phyloP scores from a whole-genome alignment of 2,113 vertebrate species.

The Reinhardtius hippoglossoides region DNA sequence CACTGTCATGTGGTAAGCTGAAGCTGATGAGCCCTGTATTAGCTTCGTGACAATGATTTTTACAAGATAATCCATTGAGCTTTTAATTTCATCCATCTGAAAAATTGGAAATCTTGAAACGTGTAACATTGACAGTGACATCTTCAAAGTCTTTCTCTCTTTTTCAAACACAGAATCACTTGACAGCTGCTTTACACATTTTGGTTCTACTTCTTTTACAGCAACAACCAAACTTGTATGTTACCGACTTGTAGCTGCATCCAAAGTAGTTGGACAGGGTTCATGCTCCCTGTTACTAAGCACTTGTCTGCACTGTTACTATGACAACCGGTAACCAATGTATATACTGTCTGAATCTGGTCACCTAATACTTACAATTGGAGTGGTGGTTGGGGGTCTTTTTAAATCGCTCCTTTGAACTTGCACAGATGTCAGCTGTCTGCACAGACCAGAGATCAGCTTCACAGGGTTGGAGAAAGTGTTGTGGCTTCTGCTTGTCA shows the following conservation, averaged over 20 bases:
- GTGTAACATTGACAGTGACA: neutral
- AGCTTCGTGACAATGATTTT: neutral
- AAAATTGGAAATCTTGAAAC: neutral
- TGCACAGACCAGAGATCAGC: neutral
- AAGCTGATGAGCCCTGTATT: neutral
- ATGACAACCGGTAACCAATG: slow-evolving; percentile 28
- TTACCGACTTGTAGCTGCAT: neutral
- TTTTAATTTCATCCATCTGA: neutral
- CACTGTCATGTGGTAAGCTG: neutral
- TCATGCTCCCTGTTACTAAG: slow-evolving; percentile 1
- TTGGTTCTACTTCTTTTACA: neutral
- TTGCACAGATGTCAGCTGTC: slow-evolving; percentile 5
- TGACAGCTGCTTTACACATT: neutral
- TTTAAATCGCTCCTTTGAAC: neutral
- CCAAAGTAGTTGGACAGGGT: neutral
- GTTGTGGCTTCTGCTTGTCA: neutral
- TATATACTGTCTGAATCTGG: slow-evolving; percentile 11
- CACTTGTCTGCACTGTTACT: slow-evolving; percentile 26
- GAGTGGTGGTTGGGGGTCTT: neutral
- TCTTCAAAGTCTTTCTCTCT: neutral
- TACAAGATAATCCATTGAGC: neutral
- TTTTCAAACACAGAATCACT: neutral
- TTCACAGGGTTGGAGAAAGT: neutral
- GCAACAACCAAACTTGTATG: neutral
- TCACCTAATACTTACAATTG: neutral